Conservation (phyloP, 2,113 vertebrate genomes). For the Clupea harengus region DNA sequence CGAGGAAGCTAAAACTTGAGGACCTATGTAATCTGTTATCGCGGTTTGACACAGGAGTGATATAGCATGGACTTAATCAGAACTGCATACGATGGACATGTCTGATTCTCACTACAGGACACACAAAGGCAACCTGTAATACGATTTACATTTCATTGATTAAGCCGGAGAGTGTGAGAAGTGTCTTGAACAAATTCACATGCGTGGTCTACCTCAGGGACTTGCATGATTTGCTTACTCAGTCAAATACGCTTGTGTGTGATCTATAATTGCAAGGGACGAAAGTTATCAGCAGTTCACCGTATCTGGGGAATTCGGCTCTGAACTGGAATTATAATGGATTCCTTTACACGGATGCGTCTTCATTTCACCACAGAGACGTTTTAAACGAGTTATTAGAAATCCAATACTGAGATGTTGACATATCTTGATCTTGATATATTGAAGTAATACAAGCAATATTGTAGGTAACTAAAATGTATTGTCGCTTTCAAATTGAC, state of each 20-base stretch:
- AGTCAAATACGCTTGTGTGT: background rate
- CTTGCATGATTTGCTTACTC: background rate
- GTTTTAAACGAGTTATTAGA: background rate
- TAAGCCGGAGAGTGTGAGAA: background rate
- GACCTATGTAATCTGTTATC: background rate
- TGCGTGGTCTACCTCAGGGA: background rate
- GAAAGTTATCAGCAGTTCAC: background rate
- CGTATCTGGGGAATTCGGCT: background rate
- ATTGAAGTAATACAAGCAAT: background rate
- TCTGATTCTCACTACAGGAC: background rate
- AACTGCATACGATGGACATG: background rate
- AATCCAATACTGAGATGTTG: background rate
- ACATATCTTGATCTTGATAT: background rate
- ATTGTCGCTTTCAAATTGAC: background rate
- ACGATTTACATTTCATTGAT: background rate
- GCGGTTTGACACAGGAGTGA: background rate
- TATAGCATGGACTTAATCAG: background rate
- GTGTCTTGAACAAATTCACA: background rate
- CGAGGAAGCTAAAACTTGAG: conserved; percentile 11
- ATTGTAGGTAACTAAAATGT: background rate
- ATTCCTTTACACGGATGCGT: background rate
- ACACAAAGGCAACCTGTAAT: background rate
- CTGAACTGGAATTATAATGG: background rate
- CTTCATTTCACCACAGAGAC: background rate
- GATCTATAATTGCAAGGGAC: background rate